A percentile compares a stretch with the other conserved stretches of the same genome.
These are phyloP conservation scores for Cinara cedri DNA, from an alignment of 2,888 invertebrate genomes.

Conservation along the genomic window DNA sequence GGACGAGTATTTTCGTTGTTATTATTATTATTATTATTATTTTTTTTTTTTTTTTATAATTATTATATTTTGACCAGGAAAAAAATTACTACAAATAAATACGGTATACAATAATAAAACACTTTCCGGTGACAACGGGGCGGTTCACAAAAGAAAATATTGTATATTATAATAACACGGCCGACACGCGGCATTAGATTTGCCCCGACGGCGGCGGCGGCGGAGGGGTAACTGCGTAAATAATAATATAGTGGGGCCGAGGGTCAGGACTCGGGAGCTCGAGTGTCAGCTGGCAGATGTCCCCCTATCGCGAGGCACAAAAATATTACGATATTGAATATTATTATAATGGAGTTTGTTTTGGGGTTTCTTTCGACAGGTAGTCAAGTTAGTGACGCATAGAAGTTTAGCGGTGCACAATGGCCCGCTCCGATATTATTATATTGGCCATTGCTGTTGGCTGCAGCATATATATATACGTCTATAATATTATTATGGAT, in stretches of 20 bases:
- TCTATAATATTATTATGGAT: no score
- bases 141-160: not conserved
- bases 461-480: not conserved
- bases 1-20: no score
- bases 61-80: no score
- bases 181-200: not conserved
- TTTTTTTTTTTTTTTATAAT: no score
- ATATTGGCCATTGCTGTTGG: not conserved
- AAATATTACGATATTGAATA: no score
- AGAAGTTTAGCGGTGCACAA: no score
- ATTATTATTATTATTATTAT: no score
- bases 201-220: not conserved
- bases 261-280: conserved; percentile 8
- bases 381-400: no score
- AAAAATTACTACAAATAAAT: no score
- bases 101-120: no score
- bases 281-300: conserved; percentile 51
- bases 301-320: not conserved
- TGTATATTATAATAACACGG: conserved; percentile 41
- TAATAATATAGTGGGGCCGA: not conserved
- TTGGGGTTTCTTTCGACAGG: conserved; percentile 39
- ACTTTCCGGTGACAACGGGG: no score
- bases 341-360: conserved; percentile 40
- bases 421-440: conserved; percentile 9
- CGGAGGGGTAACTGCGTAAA: not conserved